Evolutionary conservation across 2,113 vertebrate genomes (phyloP), one percentile per base, ranked within the genome.

Genomic region (Candoia aspera): DNA sequence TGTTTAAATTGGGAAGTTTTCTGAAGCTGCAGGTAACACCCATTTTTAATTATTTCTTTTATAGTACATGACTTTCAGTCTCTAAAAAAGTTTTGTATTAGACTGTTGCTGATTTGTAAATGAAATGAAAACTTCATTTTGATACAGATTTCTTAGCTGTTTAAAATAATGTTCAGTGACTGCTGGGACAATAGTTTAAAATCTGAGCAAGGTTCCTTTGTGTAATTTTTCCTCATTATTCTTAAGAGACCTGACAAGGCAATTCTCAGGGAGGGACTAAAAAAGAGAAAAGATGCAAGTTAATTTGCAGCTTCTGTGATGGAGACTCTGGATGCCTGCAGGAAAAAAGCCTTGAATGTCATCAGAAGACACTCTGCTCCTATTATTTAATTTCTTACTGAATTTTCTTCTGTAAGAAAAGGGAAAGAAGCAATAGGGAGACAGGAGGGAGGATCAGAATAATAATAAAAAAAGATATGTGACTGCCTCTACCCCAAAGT

Each of bases 231-330:
- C 54, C 93, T 94, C 60, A 59, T 17, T 49, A 87, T 79, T 33
- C n/a, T 57, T 83, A 90, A 91, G 88, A 90, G 29, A 15, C 68
- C 64, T 29, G 37, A n/a, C 73, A 91, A 86, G 93, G 55, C 91
- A 68, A 33, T 57, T 55, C 90, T 93, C 93, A 95, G 92, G 79
- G 96, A 97, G 96, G 91, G 96, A 93, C 91, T 59, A 88, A 95
- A 92, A 73, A 3, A 0, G 84, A 94, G 93, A 89, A 60, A 53
- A 90, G 91, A 53, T 9, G 60, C 4, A 4, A 83, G 87, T 1
- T 62, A 29, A 0, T 90, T 13, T 79, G 91, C 86, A 1, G 59
- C 15, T 26, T 86, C 88, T 26, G 19, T 84, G 59, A 46, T 12
- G 17, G 68, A 21, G 21, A 62, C n/a, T n/a, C n/a, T 73, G 68